Evolutionary conservation across 2,797 vertebrate species (phyloP).

Genomic region (Zalophus californianus): DNA sequence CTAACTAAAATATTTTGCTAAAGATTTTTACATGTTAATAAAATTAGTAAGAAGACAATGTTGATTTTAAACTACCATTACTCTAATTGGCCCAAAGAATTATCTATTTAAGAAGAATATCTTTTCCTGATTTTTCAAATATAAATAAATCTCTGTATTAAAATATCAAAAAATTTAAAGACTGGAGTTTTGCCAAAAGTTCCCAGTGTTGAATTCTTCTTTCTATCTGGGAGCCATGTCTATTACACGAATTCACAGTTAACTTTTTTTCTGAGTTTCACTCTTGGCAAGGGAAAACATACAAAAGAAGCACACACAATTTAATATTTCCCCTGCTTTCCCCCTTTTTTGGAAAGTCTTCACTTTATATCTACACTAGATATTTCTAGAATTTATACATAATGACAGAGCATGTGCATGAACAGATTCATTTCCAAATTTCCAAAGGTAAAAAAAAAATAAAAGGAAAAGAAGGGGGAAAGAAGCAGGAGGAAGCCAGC

Average conservation of each 20-base stretch:
- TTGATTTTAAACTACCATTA: constrained; percentile 52
- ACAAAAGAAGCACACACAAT: constrained; percentile 32
- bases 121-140: constrained; percentile 14
- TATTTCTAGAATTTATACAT: constrained; percentile 1
- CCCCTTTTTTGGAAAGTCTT: constrained; percentile 27
- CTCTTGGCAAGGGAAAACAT: constrained; percentile 34
- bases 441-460: background rate
- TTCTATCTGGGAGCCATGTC: background rate
- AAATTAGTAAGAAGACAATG: background rate
- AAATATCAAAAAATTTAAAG: constrained; percentile 38
- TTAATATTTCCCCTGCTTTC: constrained; percentile 22
- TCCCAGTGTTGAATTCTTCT: background rate
- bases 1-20: constrained; percentile 26
- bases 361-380: background rate
- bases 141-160: constrained; percentile 8
- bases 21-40: background rate
- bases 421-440: constrained; percentile 40
- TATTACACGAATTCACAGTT: constrained; percentile 4
- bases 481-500: background rate
- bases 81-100: background rate
- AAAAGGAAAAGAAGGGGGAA: background rate
- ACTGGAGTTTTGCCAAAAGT: background rate
- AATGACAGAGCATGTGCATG: background rate
- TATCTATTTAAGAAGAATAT: background rate
- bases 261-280: constrained; percentile 42